These are phyloP conservation scores for Drosophila malerkotliana DNA, from an alignment of 1,140 invertebrate species.

Conservation along the genomic window DNA sequence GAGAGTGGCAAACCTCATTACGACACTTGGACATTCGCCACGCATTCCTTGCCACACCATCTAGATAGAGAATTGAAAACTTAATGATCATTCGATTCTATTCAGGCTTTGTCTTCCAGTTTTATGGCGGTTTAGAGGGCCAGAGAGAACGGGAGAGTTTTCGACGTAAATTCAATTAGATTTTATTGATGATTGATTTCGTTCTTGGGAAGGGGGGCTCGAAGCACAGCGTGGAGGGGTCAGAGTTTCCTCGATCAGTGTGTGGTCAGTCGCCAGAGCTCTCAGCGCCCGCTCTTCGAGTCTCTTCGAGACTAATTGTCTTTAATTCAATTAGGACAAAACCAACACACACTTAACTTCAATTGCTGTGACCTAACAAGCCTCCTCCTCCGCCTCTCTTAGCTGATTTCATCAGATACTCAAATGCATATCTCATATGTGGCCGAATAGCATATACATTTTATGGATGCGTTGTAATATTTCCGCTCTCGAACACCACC, in stretches of 20 bases:
- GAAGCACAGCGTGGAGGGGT: slow-evolving; percentile 4
- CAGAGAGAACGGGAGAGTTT: slow-evolving; percentile 12
- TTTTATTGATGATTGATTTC: slow-evolving; percentile 80
- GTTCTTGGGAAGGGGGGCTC: not conserved
- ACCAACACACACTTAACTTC: slow-evolving; percentile 35
- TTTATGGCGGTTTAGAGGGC: slow-evolving; percentile 23
- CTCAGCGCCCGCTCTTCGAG: slow-evolving; percentile 1
- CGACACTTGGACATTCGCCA: slow-evolving; percentile 39
- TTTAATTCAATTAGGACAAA: slow-evolving; percentile 70
- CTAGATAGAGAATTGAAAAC: not conserved
- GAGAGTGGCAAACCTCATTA: slow-evolving; percentile 37
- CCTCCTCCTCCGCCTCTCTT: slow-evolving; percentile 2
- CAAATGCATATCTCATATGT: slow-evolving; percentile 15
- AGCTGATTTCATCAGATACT: slow-evolving; percentile 34
- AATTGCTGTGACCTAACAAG: slow-evolving; percentile 50
- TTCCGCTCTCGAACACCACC: slow-evolving; percentile 34
- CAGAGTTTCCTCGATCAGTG: slow-evolving; percentile 31
- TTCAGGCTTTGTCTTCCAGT: slow-evolving; percentile 3
- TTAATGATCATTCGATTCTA: slow-evolving; percentile 45
- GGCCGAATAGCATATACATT: slow-evolving; percentile 3
- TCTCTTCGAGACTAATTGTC: slow-evolving; percentile 51
- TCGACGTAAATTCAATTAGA: slow-evolving; percentile 71
- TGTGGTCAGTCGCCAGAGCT: slow-evolving; percentile 4
- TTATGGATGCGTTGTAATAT: slow-evolving; percentile 35
- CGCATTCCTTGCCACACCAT: slow-evolving; percentile 24